phyloP scores from a whole-genome alignment of 1,140 invertebrate species.

The Agrypnia vestita region DNA sequence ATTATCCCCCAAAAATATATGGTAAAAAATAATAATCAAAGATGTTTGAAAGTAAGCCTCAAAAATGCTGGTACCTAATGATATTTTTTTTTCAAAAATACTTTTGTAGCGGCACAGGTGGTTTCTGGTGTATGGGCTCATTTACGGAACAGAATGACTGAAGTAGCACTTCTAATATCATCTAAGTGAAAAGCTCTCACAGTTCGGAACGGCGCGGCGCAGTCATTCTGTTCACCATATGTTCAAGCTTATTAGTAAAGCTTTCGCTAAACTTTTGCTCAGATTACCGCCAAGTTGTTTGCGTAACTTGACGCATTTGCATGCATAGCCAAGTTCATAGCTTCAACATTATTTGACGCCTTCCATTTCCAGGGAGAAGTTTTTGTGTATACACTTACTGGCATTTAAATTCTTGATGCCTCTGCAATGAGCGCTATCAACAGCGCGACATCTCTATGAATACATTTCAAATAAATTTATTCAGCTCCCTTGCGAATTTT shows the following conservation, averaged over 20 bases:
- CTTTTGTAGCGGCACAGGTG: background rate
- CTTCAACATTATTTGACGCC: background rate
- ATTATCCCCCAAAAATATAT: no score
- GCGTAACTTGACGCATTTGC: slow-evolving; percentile 37
- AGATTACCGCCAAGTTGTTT: slow-evolving; percentile 36
- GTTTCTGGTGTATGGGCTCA: background rate
- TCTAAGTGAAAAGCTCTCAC: slow-evolving; percentile 27
- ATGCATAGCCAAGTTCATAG: slow-evolving; percentile 36
- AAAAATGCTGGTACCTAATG: no score
- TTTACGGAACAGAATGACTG: slow-evolving; percentile 3
- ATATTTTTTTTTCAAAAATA: no score
- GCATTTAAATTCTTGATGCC: background rate
- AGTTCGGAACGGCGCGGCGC: background rate
- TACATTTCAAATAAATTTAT: no score
- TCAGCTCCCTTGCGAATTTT: no score
- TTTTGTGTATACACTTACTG: slow-evolving; percentile 7
- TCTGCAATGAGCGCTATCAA: no score
- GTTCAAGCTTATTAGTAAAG: slow-evolving; percentile 39
- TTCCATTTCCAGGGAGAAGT: slow-evolving; percentile 1
- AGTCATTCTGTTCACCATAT: slow-evolving; percentile 29
- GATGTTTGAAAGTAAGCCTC: no score
- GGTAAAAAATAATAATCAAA: no score
- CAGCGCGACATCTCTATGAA: no score
- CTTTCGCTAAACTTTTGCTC: slow-evolving; percentile 33
- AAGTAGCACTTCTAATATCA: slow-evolving; percentile 29